Evolutionary conservation across 2,113 vertebrate genomes (phyloP).

Genomic region (Ochotona curzoniae): DNA sequence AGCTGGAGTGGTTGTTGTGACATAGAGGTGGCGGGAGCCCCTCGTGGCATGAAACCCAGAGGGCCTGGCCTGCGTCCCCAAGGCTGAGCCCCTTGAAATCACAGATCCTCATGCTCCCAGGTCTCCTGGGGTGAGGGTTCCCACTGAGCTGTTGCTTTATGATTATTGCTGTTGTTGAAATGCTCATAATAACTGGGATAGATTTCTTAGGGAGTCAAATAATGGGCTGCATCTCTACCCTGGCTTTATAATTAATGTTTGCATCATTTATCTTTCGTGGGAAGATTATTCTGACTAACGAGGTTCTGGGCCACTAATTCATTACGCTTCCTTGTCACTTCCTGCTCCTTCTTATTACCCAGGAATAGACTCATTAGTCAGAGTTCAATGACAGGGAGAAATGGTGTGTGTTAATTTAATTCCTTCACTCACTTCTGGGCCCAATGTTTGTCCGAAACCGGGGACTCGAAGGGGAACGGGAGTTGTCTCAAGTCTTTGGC

Average conservation of each 20-base stretch:
- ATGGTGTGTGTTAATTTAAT: constrained; percentile 91
- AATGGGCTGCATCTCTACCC: constrained; percentile 89
- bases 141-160: constrained; percentile 51
- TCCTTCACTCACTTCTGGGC: constrained; percentile 83
- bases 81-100: neutral
- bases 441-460: constrained; percentile 81
- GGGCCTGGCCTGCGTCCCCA: fast-evolving
- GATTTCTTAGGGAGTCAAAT: constrained; percentile 86
- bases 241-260: constrained; percentile 93
- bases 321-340: constrained; percentile 90
- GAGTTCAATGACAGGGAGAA: constrained; percentile 88
- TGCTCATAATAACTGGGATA: constrained; percentile 80
- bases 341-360: constrained; percentile 92
- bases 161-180: constrained; percentile 65
- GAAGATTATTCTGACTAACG: constrained; percentile 93
- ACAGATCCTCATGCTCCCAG: neutral
- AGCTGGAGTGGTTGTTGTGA: neutral
- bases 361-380: constrained; percentile 91
- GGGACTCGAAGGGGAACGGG: constrained; percentile 66
- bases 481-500: neutral
- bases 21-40: fast-evolving
- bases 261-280: constrained; percentile 92
- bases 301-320: constrained; percentile 93
- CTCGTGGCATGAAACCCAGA: neutral
- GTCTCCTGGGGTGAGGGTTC: neutral